Percentiles rank a stretch among this genome's conserved stretches.
Evolutionary conservation across 2,888 invertebrate genomes (phyloP).

Genomic region (Lysandra coridon): DNA sequence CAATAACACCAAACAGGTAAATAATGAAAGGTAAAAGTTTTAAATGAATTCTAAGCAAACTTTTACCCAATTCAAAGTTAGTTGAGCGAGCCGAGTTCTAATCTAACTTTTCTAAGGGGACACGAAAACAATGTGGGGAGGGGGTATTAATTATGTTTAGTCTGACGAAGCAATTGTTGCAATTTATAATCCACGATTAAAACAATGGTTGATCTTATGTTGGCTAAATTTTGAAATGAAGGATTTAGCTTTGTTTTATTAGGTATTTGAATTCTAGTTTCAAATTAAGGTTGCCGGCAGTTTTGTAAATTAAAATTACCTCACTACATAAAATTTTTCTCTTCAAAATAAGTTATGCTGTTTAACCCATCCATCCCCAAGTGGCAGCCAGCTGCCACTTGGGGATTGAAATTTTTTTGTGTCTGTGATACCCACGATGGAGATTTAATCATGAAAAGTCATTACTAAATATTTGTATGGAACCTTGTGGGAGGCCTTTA

Average conservation of each 20-base stretch:
- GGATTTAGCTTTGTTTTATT: neutral
- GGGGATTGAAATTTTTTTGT: no score
- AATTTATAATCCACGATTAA: neutral
- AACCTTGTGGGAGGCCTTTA: no score
- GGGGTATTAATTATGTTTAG: slow-evolving; percentile 35
- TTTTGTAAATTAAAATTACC: neutral
- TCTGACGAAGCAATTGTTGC: slow-evolving; percentile 9
- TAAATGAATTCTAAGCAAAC: slow-evolving; percentile 64
- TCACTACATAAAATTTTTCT: no score
- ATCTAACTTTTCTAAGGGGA: slow-evolving; percentile 55
- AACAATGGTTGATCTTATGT: neutral
- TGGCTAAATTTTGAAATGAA: neutral
- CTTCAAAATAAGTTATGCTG: no score
- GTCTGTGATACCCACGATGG: no score
- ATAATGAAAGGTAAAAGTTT: slow-evolving; percentile 66
- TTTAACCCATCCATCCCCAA: no score
- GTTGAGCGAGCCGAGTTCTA: slow-evolving; percentile 51
- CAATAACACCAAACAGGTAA: slow-evolving; percentile 59
- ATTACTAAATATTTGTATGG: no score
- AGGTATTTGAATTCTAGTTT: neutral
- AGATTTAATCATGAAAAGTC: no score
- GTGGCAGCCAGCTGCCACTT: no score
- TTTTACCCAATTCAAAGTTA: slow-evolving; percentile 59
- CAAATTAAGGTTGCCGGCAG: neutral
- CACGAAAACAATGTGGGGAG: slow-evolving; percentile 40